phyloP scores from a whole-genome alignment of 2,797 vertebrate species.

The Paedocypris micromegethes region DNA sequence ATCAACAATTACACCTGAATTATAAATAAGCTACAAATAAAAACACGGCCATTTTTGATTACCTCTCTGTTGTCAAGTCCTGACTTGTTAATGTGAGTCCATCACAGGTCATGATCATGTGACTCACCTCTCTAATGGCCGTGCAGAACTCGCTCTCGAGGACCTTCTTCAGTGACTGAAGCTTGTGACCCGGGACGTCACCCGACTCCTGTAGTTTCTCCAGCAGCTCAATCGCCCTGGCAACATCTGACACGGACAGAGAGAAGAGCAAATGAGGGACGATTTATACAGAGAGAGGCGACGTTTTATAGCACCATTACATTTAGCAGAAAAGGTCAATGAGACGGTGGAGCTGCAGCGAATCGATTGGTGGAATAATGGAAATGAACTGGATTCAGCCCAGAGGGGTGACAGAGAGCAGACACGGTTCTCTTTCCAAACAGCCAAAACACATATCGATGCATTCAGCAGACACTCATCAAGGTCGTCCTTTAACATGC shows the following conservation, averaged over 20 bases:
- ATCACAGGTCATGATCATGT: too few species aligned
- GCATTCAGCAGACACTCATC: conserved; percentile 1
- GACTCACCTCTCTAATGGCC: conserved; percentile 92
- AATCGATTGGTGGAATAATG: conserved; percentile 60
- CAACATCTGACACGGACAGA: conserved; percentile 78
- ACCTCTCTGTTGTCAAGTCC: too few species aligned
- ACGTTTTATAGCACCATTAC: conserved; percentile 43
- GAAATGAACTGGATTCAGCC: conserved; percentile 53
- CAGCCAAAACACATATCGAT: conserved; percentile 10
- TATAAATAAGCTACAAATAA: too few species aligned
- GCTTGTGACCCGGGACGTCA: conserved; percentile 93
- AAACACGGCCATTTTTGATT: too few species aligned
- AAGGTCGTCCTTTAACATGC: too few species aligned
- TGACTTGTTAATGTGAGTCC: too few species aligned
- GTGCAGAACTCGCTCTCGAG: conserved; percentile 99
- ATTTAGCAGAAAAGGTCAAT: conserved; percentile 50
- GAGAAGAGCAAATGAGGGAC: conserved; percentile 3
- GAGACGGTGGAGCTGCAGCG: conserved; percentile 38
- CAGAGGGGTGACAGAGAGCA: conserved; percentile 26
- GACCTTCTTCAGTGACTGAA: conserved; percentile 96
- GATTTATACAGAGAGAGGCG: conserved; percentile 12
- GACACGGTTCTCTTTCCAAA: conserved; percentile 30
- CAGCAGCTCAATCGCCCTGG: conserved; percentile 92
- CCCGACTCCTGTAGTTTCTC: conserved; percentile 96
- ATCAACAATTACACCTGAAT: too few species aligned